Evolutionary conservation across 2,797 vertebrate species (phyloP), one percentile per base, ranked within the genome.

Genomic region (Cynodonichthys magdalenae): DNA sequence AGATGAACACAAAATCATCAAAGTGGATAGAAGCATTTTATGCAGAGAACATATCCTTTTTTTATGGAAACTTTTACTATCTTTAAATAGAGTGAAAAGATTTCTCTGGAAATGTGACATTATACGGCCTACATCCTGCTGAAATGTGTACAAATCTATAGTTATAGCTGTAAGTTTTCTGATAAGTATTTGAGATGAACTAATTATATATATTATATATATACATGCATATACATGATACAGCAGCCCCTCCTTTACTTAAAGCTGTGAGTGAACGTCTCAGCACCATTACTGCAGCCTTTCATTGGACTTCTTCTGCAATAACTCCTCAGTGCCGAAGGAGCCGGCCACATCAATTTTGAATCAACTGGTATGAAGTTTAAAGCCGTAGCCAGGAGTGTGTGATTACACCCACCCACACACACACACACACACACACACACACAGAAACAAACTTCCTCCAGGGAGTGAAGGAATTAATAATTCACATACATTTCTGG

Each of bases 401-500:
- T 31, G 59, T 10, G 50, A 63, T 41, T 48, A 54, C 0, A 15
- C 63, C 17, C 45, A 9, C 7, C 4, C 69, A 44, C 15, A 20
- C 66, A 39, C 54, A 34, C 59, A 15, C 52, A 12, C 51, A 46
- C 47, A 56, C 45, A 20, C 58, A 27, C 54, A 52, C 58, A 62
- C 51, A 4, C 15, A 44, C 36, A 41, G 17, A 75, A 24, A 68
- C 70, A 72, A 69, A 71, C 76, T 74, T 78, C 74, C 85, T 71
- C 59, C 44, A 12, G 85, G 78, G 74, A 77, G 36, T 0, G 42
- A 19, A 64, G 75, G 55, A 84, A 89, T 91, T 78, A 90, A 92
- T 92, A 88, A 92, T 91, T 91, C 82, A 91, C 75, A 63, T 68
- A 74, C 69, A 69, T 74, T 73, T 86, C 83, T 68, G 61, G 61